phyloP scores from a whole-genome alignment of 2,888 invertebrate genomes.

The Phyllotreta striolata region DNA sequence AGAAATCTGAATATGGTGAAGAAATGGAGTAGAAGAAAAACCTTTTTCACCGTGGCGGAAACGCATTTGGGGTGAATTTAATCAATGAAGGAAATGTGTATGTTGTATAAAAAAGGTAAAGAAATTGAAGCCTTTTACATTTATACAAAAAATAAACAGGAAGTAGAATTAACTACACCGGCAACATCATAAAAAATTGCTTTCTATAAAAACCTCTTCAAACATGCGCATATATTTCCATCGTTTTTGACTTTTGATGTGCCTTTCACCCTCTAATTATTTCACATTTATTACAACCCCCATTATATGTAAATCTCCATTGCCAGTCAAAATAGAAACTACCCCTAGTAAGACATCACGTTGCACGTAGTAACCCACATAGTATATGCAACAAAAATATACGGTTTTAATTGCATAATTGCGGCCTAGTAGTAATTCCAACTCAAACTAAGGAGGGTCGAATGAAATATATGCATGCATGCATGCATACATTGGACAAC shows the following conservation, averaged over 20 bases:
- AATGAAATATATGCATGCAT: conserved; percentile 51
- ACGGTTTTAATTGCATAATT: conserved; percentile 57
- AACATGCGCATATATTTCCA: conserved; percentile 15
- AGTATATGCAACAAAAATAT: conserved; percentile 30
- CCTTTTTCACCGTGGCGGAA: neutral
- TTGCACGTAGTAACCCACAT: conserved; percentile 26
- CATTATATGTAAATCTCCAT: conserved; percentile 9
- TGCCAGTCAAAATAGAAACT: conserved; percentile 24
- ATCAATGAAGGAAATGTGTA: no score
- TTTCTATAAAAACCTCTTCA: conserved; percentile 4
- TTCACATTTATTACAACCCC: conserved; percentile 17
- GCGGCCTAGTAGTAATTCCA: conserved; percentile 56
- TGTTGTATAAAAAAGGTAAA: no score
- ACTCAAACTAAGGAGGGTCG: conserved; percentile 53
- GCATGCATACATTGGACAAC: conserved; percentile 52
- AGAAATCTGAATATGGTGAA: conserved; percentile 20
- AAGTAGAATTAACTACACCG: no score
- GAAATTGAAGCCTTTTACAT: no score
- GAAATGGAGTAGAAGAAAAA: conserved; percentile 19
- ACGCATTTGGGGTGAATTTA: no score
- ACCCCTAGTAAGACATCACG: conserved; percentile 31
- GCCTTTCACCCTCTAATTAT: conserved; percentile 24
- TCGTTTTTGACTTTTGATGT: conserved; percentile 19
- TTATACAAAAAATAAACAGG: no score
- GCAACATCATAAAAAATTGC: neutral